phyloP scores from a whole-genome alignment of 2,113 vertebrate species.

The Tichodroma muraria region DNA sequence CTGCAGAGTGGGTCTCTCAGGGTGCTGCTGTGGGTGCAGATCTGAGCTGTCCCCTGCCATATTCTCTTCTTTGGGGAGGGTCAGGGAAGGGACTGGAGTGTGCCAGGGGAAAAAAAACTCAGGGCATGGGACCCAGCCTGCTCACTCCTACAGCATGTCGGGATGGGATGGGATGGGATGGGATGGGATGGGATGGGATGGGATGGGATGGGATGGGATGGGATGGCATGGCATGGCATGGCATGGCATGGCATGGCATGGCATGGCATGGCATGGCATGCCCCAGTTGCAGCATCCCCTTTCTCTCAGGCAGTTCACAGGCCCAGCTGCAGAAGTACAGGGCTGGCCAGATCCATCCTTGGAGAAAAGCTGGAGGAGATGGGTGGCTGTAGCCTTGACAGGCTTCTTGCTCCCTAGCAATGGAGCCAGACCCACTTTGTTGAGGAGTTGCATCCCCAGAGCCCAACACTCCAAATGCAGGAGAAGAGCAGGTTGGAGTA shows the following conservation, averaged over 20 bases:
- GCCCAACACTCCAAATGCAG: background rate
- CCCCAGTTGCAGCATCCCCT: background rate
- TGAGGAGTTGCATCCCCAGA: rapidly evolving
- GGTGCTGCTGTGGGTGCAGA: background rate
- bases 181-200: background rate
- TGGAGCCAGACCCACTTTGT: background rate
- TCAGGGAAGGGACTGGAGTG: background rate
- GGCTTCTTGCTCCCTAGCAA: background rate
- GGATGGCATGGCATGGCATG: background rate
- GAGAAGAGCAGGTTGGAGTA: background rate
- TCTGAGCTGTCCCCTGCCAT: background rate
- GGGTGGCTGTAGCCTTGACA: background rate
- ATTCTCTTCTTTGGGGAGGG: background rate
- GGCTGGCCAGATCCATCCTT: background rate
- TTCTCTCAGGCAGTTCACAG: background rate
- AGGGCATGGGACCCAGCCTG: rapidly evolving
- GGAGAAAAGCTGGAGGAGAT: background rate
- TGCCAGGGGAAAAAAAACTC: background rate
- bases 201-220: background rate
- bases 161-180: background rate
- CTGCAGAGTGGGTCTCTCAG: background rate
- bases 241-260: background rate
- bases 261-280: background rate
- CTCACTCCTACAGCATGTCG: rapidly evolving
- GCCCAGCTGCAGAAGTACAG: background rate